Base-by-base conservation (phyloP, 1,140 invertebrate species). In the Cotesia chilonis region DNA sequence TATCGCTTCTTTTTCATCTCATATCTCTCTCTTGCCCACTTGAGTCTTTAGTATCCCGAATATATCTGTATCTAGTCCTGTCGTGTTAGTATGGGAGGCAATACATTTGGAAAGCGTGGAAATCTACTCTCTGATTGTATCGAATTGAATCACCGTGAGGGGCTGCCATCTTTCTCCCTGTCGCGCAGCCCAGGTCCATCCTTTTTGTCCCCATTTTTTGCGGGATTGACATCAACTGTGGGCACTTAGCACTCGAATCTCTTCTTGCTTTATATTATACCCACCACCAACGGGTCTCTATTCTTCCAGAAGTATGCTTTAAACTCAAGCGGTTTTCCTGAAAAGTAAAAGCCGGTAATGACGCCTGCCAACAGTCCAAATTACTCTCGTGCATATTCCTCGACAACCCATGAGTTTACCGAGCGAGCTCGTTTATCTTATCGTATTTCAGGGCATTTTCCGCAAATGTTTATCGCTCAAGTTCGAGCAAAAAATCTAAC, bases 81-180 rank as follows among this genome's bases (percentile, higher is more conserved):
- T 38, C 14, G 10, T 47, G 38, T 60, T 74, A 57, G 68, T 74
- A 74, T 70, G 72, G 75, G 41, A 74, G 74, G 75, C 76, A 77
- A 81, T 81, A 78, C 79, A 80, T 80, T 73, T 75, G 69, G 73
- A 36, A 72, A 81, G 78, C 75, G 78, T 79, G 76, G 79, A 81
- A 79, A 81, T 80, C 79, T 77, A 78, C 76, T 80, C 75, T 70
- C 73, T 77, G 78, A 81, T 81, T 80, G 78, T 81, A 81, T 81
- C 79, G 80, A 79, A 81, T 81, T 78, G 79, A 80, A 81, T 80
- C 79, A 78, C 74, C 68, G 65, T 70, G 69, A 55, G 76, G 76
- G 75, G 72, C 54, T 72, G 67, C 20, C 55, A 52, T 67, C 47
- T 47, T 37, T 65, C 70, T 52, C 70, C 37, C 9, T 54, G 9